Base-by-base conservation (phyloP, 1,140 invertebrate species). In the Drosophila willistoni region DNA sequence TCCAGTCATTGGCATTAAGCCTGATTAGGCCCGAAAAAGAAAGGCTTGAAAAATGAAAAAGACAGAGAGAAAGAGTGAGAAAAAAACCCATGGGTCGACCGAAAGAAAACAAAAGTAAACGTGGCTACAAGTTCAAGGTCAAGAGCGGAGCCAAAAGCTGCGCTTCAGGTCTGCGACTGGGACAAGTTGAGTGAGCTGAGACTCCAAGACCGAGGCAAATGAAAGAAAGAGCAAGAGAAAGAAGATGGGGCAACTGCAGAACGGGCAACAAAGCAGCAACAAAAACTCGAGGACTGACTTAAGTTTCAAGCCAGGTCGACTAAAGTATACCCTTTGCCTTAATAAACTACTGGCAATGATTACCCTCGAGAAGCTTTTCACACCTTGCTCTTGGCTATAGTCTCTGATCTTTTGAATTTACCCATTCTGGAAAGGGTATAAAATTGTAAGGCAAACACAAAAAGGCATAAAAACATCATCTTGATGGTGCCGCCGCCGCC, bases 31-130 rank as follows among this genome's bases (percentile, higher is more conserved):
- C 59, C 68, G n/a, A 67, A 66, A 72, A 68, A 77, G 54, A 73
- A 84, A 73, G 69, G 69, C 59, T 74, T 68, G 64, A 66, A 77
- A 59, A 63, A 66, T 64, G 60, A 64, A 64, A 22, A 22, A 36
- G 14, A 36, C 17, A 29, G 42, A 42, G 36, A 33, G 55, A 39
- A 12, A 7, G 7, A 54, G 22, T 63, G 19, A 56, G 17, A 61
- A 4, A 47, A 54, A 64, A 39, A 47, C 17, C 62, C 75, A 71
- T 55, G 67, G 56, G 78, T 66, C 69, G 77, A 70, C 75, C 79
- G 44, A 79, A 87, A 87, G 83, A 87, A 89, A 85, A 90, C 77
- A 89, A 89, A 90, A 85, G 85, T 90, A 90, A 90, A 81, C 85
- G 78, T 77, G 85, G 55, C 60, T 78, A 79, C 81, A 90, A 89